phyloP scores from a whole-genome alignment of 1,140 invertebrate species.

The Drosophila kanapiae region DNA sequence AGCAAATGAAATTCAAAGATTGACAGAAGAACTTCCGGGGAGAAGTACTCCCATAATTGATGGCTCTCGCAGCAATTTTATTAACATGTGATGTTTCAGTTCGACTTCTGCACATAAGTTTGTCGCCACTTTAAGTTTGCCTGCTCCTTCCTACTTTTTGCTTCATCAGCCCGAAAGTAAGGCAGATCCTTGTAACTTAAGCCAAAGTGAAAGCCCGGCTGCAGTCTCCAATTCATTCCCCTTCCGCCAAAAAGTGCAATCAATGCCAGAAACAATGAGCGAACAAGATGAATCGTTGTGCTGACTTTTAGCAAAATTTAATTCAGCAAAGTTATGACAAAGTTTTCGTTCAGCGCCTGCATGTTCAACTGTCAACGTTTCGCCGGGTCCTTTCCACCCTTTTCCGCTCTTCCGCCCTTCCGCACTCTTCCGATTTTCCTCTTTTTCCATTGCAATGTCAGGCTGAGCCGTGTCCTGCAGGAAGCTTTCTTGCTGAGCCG shows the following conservation, averaged over 20 bases:
- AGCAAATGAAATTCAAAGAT: not conserved
- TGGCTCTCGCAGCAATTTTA: not conserved
- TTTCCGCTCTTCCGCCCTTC: constrained; percentile 1
- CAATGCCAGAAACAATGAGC: constrained; percentile 54
- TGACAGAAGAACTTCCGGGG: not conserved
- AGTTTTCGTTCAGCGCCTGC: constrained; percentile 60
- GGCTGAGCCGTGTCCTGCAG: constrained; percentile 43
- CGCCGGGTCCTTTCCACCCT: not conserved
- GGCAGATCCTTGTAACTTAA: constrained; percentile 8
- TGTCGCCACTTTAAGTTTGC: constrained; percentile 9
- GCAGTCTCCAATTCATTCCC: not conserved
- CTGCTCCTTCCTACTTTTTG: constrained; percentile 17
- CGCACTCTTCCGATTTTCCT: not conserved
- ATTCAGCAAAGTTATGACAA: constrained; percentile 77
- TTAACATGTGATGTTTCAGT: constrained; percentile 5
- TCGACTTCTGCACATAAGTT: constrained; percentile 3
- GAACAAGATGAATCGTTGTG: constrained; percentile 49
- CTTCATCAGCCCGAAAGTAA: constrained; percentile 32
- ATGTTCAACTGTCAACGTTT: constrained; percentile 69
- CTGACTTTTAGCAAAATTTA: constrained; percentile 58
- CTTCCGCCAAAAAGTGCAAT: constrained; percentile 34
- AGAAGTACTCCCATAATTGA: not conserved
- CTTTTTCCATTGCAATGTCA: constrained; percentile 36
- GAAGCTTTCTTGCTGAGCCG: constrained; percentile 62
- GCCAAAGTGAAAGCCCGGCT: constrained; percentile 25